phyloP scores from a whole-genome alignment of 2,888 invertebrate genomes.

The Noctua janthe region DNA sequence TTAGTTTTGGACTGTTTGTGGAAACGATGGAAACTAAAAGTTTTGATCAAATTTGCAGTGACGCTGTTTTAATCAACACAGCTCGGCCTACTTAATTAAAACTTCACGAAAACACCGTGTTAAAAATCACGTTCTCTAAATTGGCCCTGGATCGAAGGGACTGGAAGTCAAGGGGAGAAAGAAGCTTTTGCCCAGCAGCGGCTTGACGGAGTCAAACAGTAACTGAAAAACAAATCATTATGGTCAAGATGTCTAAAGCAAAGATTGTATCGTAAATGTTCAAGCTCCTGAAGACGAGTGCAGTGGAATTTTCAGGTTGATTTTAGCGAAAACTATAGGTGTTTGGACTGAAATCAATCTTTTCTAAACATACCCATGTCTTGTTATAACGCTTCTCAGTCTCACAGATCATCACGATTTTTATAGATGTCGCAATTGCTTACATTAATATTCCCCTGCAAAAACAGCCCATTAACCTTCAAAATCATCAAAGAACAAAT shows the following conservation, averaged over 20 bases:
- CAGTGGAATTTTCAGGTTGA: background rate
- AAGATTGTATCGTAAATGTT: background rate
- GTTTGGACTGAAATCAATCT: background rate
- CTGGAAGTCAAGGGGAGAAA: background rate
- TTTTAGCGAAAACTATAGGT: background rate
- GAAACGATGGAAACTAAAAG: constrained; percentile 7
- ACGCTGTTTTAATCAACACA: background rate
- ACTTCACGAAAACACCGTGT: background rate
- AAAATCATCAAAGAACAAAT: constrained; percentile 57
- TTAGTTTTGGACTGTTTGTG: constrained; percentile 10
- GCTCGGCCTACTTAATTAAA: background rate
- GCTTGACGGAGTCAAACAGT: background rate
- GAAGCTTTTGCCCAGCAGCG: background rate
- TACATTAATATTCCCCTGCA: constrained; percentile 43
- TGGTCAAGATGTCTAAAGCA: background rate
- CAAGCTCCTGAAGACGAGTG: background rate
- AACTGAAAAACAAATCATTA: background rate
- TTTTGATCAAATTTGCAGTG: background rate
- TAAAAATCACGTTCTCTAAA: background rate
- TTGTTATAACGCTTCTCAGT: background rate
- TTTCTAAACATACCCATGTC: background rate
- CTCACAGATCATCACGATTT: background rate
- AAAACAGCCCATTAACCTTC: constrained; percentile 52
- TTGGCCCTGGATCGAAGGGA: background rate
- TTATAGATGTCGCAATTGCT: constrained; percentile 22